phyloP scores from a whole-genome alignment of 2,888 invertebrate species.

The Cephalotes varians region DNA sequence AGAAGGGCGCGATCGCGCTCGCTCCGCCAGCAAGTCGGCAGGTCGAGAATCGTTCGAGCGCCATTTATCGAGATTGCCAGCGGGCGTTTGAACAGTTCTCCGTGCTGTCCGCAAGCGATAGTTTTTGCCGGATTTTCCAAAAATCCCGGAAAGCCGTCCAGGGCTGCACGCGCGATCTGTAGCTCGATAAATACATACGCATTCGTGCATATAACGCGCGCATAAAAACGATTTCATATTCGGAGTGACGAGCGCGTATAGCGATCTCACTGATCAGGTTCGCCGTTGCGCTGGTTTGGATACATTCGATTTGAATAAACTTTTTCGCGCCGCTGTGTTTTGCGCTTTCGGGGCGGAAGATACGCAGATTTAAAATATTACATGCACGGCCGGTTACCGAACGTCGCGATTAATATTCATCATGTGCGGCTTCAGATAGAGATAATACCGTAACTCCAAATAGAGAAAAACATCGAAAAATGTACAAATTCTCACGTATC shows the following conservation, averaged over 20 bases:
- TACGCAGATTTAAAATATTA: constrained; percentile 46
- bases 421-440: constrained; percentile 26
- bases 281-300: constrained; percentile 35
- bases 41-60: constrained; percentile 71
- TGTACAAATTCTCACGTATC: not conserved
- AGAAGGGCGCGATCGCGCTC: constrained; percentile 30
- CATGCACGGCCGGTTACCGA: not conserved
- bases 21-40: constrained; percentile 57
- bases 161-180: constrained; percentile 58
- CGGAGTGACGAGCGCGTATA: constrained; percentile 40
- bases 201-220: constrained; percentile 70
- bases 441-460: constrained; percentile 5
- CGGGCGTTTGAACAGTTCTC: constrained; percentile 69
- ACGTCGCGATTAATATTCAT: constrained; percentile 50
- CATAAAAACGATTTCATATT: constrained; percentile 69
- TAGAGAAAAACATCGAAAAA: not conserved
- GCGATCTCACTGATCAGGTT: constrained; percentile 57
- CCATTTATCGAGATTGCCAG: constrained; percentile 76
- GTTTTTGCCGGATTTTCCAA: constrained; percentile 74
- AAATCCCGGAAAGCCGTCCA: constrained; percentile 74
- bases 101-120: constrained; percentile 66
- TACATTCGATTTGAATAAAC: constrained; percentile 67
- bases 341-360: constrained; percentile 47
- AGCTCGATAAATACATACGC: constrained; percentile 68
- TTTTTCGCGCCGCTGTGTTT: constrained; percentile 57